phyloP scores from a whole-genome alignment of 1,140 invertebrate species.

The Caenorhabditis elegans region WBcel235 BX284605.5:8620501-8621000 shows the following conservation, averaged over 20 bases:
- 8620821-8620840: conserved; percentile 15
- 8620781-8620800: conserved; percentile 34
- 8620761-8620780: background rate
- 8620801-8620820: conserved; percentile 10
- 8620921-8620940: no score
- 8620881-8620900: conserved; percentile 1
- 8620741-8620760: conserved; percentile 34
- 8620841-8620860: conserved; percentile 19
- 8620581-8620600: no score
- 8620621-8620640: conserved; percentile 26
- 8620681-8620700: conserved; percentile 14
- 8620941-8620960: no score
- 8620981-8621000: no score
- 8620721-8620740: conserved; percentile 28
- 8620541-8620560: conserved; percentile 32
- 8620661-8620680: conserved; percentile 34
- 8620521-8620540: background rate
- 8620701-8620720: conserved; percentile 1
- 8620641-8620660: conserved; percentile 28
- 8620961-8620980: no score
- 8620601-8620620: background rate
- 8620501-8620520: conserved; percentile 22
- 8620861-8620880: background rate
- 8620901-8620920: background rate
- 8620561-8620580: background rate